Conservation (phyloP, 2,797 vertebrate genomes). For the Poecilia gillii region DNA sequence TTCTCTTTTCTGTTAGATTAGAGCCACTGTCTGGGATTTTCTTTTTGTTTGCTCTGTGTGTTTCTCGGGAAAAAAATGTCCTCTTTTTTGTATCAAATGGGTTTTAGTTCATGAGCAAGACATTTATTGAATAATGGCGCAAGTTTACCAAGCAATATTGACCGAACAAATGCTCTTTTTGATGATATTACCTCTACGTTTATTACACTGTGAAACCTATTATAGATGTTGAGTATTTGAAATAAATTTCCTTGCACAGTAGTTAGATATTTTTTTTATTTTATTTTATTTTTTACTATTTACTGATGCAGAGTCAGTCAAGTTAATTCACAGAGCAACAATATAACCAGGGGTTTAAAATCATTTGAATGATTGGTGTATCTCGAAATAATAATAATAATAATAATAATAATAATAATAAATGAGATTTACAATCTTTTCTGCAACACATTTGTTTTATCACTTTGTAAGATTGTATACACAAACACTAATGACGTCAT, state of each 20-base stretch:
- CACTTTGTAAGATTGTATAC: not conserved
- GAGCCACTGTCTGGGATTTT: slow-evolving; percentile 14
- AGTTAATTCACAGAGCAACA: slow-evolving; percentile 1
- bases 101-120: not conserved
- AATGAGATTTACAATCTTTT: not conserved
- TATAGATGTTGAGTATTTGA: not conserved
- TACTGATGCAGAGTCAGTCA: slow-evolving; percentile 4
- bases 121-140: not conserved
- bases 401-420: not conserved
- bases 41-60: slow-evolving; percentile 1
- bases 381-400: not conserved
- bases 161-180: not conserved
- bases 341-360: slow-evolving; percentile 5
- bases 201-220: not conserved
- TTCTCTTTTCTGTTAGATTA: slow-evolving; percentile 8
- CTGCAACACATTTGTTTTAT: not conserved
- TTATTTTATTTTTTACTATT: not conserved
- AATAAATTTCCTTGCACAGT: not conserved
- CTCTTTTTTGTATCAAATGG: not conserved
- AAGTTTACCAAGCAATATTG: not conserved
- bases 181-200: not conserved
- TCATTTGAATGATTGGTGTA: not conserved
- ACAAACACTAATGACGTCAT: not conserved
- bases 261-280: not conserved
- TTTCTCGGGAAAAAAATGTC: not conserved